These are phyloP conservation scores for Myopa testacea DNA, from an alignment of 2,888 invertebrate species.

Conservation along the genomic window DNA sequence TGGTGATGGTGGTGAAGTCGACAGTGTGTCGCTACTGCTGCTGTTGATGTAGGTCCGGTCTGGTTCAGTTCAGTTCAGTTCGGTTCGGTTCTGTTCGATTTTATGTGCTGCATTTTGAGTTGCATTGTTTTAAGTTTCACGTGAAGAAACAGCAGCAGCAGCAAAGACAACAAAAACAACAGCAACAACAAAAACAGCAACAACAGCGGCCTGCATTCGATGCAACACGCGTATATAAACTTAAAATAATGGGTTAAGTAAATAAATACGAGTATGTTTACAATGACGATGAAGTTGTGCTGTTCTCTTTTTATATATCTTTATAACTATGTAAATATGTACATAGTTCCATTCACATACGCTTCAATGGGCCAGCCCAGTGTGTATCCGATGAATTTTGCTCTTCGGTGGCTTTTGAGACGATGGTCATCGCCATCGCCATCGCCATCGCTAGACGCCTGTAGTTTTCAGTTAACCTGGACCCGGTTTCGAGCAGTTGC, in stretches of 20 bases:
- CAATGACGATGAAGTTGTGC: not conserved
- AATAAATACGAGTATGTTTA: conserved; percentile 10
- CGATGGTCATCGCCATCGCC: not conserved
- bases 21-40: not conserved
- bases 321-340: too few species aligned
- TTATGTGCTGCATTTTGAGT: conserved; percentile 23
- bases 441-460: not conserved
- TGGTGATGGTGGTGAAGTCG: not conserved
- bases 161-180: not conserved
- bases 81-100: too few species aligned
- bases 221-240: not conserved
- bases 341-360: not conserved
- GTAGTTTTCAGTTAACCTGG: not conserved
- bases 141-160: too few species aligned
- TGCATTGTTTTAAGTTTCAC: conserved; percentile 31
- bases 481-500: conserved; percentile 4
- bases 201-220: not conserved
- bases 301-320: not conserved
- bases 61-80: not conserved
- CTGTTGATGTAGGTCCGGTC: conserved; percentile 38
- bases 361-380: not conserved
- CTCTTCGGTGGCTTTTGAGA: not conserved
- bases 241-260: conserved; percentile 38
- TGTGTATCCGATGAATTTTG: not conserved
- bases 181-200: too few species aligned